Evolutionary conservation across 2,888 invertebrate genomes (phyloP).

Genomic region (Lissonota sp.): DNA sequence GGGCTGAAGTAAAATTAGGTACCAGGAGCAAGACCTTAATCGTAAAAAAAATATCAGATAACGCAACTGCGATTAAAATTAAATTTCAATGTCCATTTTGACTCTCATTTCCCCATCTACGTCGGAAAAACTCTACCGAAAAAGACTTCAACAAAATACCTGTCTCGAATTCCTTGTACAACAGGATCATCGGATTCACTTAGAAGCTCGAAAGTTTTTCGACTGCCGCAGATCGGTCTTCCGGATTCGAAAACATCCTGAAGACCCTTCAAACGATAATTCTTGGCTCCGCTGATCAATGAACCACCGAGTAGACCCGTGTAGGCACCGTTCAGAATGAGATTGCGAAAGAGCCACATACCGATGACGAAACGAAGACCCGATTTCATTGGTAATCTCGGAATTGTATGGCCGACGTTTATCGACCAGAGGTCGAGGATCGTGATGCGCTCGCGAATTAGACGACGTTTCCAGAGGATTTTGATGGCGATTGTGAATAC

Average conservation of each 20-base stretch:
- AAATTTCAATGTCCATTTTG: too few relatives aligned
- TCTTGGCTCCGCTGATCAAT: slow-evolving; percentile 45
- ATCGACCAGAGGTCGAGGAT: slow-evolving; percentile 56
- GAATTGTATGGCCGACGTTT: slow-evolving; percentile 48
- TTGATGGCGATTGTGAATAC: slow-evolving; percentile 15
- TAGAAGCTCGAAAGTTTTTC: slow-evolving; percentile 32
- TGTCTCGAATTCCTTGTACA: slow-evolving; percentile 47
- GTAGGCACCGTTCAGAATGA: slow-evolving; percentile 56
- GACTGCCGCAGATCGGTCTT: slow-evolving; percentile 49
- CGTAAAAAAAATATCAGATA: too few relatives aligned
- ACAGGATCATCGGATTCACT: slow-evolving; percentile 43
- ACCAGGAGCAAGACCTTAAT: too few relatives aligned
- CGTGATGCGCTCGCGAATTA: slow-evolving; percentile 58
- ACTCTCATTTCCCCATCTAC: not conserved
- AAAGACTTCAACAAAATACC: slow-evolving; percentile 40
- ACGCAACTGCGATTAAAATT: too few relatives aligned
- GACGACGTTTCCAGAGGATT: slow-evolving; percentile 32
- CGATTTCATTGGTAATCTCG: slow-evolving; percentile 49
- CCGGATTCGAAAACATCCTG: slow-evolving; percentile 59
- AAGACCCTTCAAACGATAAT: slow-evolving; percentile 41
- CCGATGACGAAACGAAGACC: slow-evolving; percentile 59
- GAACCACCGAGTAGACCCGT: slow-evolving; percentile 65
- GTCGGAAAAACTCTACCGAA: too few relatives aligned
- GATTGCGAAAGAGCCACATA: slow-evolving; percentile 63
- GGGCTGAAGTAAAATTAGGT: too few relatives aligned